A percentile compares a stretch with the other conserved stretches of the same genome.
Conservation (phyloP, 2,113 vertebrate genomes). For the Petaurus breviceps region DNA sequence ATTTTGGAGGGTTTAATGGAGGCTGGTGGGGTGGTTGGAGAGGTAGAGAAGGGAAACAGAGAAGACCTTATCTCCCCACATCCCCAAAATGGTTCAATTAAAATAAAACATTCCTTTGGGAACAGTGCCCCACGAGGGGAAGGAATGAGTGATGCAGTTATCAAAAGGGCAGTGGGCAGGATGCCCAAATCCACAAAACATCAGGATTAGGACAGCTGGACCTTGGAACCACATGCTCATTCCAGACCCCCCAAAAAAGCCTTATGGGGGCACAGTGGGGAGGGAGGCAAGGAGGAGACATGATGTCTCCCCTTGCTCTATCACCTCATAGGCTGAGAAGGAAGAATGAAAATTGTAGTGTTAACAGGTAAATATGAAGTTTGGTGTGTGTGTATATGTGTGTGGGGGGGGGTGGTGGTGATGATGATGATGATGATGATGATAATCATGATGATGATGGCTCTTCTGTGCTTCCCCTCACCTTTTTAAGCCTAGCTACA, state of each 20-base stretch:
- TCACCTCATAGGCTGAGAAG: not conserved
- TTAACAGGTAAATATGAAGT: rapidly evolving
- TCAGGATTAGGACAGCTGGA: not conserved
- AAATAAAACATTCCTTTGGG: not conserved
- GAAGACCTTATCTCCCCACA: not conserved
- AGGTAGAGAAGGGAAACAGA: not conserved
- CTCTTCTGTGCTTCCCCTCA: no score
- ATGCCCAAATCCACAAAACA: rapidly evolving
- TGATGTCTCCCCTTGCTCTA: not conserved
- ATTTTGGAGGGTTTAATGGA: not conserved
- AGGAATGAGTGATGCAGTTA: not conserved
- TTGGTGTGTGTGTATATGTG: not conserved
- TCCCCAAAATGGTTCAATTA: not conserved
- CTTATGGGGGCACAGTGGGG: not conserved
- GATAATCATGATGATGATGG: no score
- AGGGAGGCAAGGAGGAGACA: not conserved
- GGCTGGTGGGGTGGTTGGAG: not conserved
- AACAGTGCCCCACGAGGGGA: not conserved
- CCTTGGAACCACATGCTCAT: not conserved
- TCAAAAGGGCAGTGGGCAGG: not conserved
- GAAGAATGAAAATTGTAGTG: not conserved
- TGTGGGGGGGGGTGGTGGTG: no score
- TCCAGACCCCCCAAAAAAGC: not conserved
- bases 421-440: no score
- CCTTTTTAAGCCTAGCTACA: no score